A percentile compares a stretch with the other conserved stretches of the same genome.
Evolutionary conservation across 2,797 vertebrate species (phyloP).

Genomic region (Avahi laniger): DNA sequence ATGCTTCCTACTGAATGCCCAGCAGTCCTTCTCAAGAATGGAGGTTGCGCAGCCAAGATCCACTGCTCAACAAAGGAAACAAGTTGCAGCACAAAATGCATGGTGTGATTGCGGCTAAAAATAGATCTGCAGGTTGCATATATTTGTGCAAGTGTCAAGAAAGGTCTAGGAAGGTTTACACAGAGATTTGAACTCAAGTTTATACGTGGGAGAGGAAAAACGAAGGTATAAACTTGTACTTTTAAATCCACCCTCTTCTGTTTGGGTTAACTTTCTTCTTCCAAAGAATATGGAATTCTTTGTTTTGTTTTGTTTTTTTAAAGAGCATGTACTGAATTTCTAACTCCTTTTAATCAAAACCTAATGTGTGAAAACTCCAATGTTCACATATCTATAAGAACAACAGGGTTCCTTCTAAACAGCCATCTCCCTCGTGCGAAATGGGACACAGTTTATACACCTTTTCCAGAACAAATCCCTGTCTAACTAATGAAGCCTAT

Average conservation of each 20-base stretch:
- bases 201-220: neutral
- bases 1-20: rapidly evolving
- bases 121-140: rapidly evolving
- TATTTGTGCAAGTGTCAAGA: rapidly evolving
- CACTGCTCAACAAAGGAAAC: rapidly evolving
- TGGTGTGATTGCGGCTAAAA: rapidly evolving
- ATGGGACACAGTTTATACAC: neutral
- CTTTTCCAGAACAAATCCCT: slow-evolving; percentile 45
- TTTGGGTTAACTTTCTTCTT: neutral
- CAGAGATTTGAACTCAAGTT: neutral
- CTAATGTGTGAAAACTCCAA: neutral
- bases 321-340: neutral
- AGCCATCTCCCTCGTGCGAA: neutral
- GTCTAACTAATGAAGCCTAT: slow-evolving; percentile 66
- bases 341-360: neutral
- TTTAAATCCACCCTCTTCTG: neutral
- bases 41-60: rapidly evolving
- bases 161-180: neutral
- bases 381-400: rapidly evolving
- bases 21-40: neutral
- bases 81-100: rapidly evolving
- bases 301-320: neutral
- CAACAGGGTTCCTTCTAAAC: neutral
- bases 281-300: neutral
- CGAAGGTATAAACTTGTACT: no score